Evolutionary conservation across 2,113 vertebrate species (phyloP), one percentile per base, ranked within the genome.

Genomic region (Poeciliopsis turrubarensis): DNA sequence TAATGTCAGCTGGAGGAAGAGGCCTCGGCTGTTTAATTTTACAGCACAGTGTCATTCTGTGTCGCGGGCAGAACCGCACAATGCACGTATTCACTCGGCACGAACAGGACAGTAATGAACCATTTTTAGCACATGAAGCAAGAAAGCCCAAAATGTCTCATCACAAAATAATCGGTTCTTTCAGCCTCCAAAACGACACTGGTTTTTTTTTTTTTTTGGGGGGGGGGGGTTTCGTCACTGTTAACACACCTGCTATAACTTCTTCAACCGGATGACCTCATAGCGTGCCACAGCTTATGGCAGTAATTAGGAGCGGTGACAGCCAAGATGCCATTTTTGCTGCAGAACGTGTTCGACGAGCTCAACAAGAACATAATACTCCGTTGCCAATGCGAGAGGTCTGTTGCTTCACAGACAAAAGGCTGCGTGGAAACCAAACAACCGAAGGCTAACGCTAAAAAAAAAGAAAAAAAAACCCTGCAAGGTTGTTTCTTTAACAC

Each of bases 311-410:
- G 11, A 76, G 76, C 0, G 39, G 34, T 26, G 63, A 67, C 78
- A 83, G 73, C 57, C 65, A 68, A 78, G 78, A 74, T 76, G 73
- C 31, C 73, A 84, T 88, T 77, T 47, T 89, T 80, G 70, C 73
- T 77, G 81, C 72, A 34, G 64, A 86, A 92, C 84, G 22, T 89
- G 91, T 92, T 84, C 62, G 83, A 91, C 90, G 81, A 91, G 92
- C 85, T 87, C 76, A 73, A 90, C 91, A 54, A 89, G 89, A 92
- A 88, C 79, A 81, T 76, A 80, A 84, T 73, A 70, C 68, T 78
- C 73, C 63, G 72, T 70, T 84, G 76, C 79, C 78, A 90, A 78
- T 68, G 34, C 31, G 77, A 37, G 74, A 66, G 51, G 61, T 63
- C 65, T 34, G 75, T 77, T 44, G 41, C 79, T 37, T 65, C 27